Conservation (phyloP, 1,140 invertebrate genomes). For the Augochlora pura region DNA sequence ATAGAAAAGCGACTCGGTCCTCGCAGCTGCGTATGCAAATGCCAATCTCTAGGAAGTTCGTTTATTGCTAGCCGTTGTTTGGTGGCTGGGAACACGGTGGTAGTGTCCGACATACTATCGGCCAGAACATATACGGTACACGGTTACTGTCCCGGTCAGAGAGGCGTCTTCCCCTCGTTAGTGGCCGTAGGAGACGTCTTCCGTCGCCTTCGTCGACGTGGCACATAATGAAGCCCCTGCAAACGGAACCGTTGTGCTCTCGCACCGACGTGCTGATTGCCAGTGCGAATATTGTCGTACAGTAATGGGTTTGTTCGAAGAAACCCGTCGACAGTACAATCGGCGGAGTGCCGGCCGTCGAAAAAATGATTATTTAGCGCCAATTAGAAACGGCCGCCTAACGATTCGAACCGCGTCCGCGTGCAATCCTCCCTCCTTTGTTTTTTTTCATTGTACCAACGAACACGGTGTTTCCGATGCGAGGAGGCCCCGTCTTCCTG, state of each 20-base stretch:
- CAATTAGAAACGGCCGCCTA: conserved; percentile 67
- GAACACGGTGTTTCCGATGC: not conserved
- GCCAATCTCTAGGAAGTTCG: not conserved
- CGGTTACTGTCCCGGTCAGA: conserved; percentile 25
- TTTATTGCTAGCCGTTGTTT: conserved; percentile 36
- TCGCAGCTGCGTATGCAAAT: not conserved
- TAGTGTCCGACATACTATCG: conserved; percentile 6
- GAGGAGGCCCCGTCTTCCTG: conserved; percentile 21
- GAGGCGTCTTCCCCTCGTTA: conserved; percentile 53
- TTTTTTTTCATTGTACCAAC: not conserved
- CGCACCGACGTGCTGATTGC: conserved; percentile 72
- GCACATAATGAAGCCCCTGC: conserved; percentile 57
- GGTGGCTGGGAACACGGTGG: conserved; percentile 12
- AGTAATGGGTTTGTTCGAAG: conserved; percentile 68
- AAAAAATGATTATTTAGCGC: conserved; percentile 73
- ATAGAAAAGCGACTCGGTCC: not conserved
- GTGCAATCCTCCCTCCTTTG: conserved; percentile 31
- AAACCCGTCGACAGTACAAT: conserved; percentile 46
- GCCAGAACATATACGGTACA: conserved; percentile 28
- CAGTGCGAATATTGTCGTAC: conserved; percentile 72
- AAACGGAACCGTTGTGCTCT: conserved; percentile 62
- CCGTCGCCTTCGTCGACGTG: conserved; percentile 37
- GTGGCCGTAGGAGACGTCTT: conserved; percentile 22
- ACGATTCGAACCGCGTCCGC: conserved; percentile 21
- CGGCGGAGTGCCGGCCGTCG: conserved; percentile 10